Evolutionary conservation across 2,113 vertebrate genomes (phyloP).

Genomic region (Phyllostomus discolor): DNA sequence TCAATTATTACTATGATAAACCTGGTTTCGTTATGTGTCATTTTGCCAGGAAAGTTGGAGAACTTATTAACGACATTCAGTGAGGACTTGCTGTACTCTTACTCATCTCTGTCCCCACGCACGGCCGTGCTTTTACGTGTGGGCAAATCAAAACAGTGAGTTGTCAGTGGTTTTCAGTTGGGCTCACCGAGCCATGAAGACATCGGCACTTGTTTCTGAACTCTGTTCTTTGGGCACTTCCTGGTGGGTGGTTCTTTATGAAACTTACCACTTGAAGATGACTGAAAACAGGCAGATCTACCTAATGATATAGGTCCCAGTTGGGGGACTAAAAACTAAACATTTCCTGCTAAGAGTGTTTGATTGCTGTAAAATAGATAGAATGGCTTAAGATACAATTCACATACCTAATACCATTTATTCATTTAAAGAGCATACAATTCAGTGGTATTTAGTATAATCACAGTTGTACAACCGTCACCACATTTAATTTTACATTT

Average conservation of each 20-base stretch:
- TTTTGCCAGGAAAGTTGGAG: neutral
- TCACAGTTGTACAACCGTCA: neutral
- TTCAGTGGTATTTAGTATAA: neutral
- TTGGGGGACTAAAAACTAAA: neutral
- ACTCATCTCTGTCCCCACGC: neutral
- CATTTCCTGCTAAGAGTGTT: neutral
- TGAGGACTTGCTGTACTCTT: neutral
- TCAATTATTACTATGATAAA: neutral
- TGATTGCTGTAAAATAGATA: neutral
- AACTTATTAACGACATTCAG: neutral
- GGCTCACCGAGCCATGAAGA: neutral
- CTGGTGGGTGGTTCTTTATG: neutral
- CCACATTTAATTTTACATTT: neutral
- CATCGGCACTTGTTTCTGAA: neutral
- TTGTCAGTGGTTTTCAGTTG: neutral
- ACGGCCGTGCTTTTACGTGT: neutral
- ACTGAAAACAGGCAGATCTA: neutral
- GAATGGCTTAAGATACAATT: neutral
- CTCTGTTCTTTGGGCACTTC: neutral
- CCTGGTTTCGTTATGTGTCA: neutral
- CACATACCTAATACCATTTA: neutral
- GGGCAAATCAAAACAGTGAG: neutral
- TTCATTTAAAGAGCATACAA: neutral
- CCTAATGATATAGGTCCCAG: neutral
- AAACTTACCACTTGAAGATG: neutral